phyloP scores from a whole-genome alignment of 1,140 invertebrate species.

The Drosophila arizonae region DNA sequence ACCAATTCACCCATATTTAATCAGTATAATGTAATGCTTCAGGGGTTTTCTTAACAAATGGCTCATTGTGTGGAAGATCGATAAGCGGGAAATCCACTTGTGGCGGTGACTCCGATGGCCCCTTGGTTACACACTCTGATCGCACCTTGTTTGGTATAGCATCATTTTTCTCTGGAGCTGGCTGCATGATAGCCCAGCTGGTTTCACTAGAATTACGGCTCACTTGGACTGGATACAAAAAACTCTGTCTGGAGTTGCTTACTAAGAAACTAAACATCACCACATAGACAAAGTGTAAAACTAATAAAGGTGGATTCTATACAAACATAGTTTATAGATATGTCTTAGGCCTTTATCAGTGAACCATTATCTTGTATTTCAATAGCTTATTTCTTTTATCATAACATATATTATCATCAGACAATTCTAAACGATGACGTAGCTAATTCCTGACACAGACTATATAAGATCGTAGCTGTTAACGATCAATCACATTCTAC shows the following conservation, averaged over 20 bases:
- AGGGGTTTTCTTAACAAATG: neutral
- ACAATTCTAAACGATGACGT: neutral
- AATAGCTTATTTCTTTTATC: no score
- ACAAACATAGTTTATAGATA: no score
- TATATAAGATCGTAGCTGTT: constrained; percentile 3
- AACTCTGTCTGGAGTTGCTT: neutral
- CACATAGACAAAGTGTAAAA: no score
- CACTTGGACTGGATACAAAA: constrained; percentile 84
- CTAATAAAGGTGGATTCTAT: no score
- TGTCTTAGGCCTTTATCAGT: constrained; percentile 18
- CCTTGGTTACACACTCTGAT: constrained; percentile 81
- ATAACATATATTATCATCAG: neutral
- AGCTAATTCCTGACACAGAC: neutral
- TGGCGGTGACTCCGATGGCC: constrained; percentile 84
- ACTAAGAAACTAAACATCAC: neutral
- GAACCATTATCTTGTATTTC: neutral
- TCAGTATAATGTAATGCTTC: no score
- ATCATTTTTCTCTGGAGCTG: constrained; percentile 44
- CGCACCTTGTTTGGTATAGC: constrained; percentile 82
- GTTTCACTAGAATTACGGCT: constrained; percentile 83
- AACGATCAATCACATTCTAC: neutral
- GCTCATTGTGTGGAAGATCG: constrained; percentile 51
- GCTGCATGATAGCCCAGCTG: constrained; percentile 80
- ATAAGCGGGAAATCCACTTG: constrained; percentile 50
- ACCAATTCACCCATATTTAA: no score